These are phyloP conservation scores for Watsonalla binaria DNA, from an alignment of 2,888 invertebrate genomes.

Conservation along the genomic window DNA sequence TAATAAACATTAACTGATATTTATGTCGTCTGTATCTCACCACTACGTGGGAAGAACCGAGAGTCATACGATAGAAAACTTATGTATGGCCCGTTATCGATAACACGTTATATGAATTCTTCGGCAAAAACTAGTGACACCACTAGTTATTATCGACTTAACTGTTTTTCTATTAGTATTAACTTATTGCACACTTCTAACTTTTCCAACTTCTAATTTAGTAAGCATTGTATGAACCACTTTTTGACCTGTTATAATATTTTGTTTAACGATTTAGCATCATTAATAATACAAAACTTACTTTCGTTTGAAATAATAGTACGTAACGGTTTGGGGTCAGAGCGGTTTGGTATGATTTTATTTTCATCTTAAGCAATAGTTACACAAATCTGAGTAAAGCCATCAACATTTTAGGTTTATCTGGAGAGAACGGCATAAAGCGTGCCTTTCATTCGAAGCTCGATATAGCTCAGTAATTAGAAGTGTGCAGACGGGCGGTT, in stretches of 20 bases:
- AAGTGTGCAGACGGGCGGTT: constrained; percentile 28
- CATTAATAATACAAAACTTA: no score
- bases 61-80: constrained; percentile 20
- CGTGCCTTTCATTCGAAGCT: constrained; percentile 56
- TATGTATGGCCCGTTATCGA: constrained; percentile 28
- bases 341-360: constrained; percentile 6
- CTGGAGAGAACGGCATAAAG: constrained; percentile 53
- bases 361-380: constrained; percentile 46
- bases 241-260: no score
- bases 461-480: constrained; percentile 51
- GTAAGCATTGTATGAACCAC: no score
- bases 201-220: no score
- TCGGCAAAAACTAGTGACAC: constrained; percentile 18
- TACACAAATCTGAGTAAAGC: constrained; percentile 14
- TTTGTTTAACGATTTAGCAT: no score
- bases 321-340: neutral
- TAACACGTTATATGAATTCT: constrained; percentile 35
- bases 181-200: neutral
- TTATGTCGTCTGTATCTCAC: neutral
- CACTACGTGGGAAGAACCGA: constrained; percentile 31
- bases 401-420: constrained; percentile 62
- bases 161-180: neutral
- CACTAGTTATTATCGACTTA: constrained; percentile 1
- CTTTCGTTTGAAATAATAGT: no score
- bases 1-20: neutral